Base-by-base conservation (phyloP, 1,140 invertebrate genomes). In the Drosophila azteca region DNA sequence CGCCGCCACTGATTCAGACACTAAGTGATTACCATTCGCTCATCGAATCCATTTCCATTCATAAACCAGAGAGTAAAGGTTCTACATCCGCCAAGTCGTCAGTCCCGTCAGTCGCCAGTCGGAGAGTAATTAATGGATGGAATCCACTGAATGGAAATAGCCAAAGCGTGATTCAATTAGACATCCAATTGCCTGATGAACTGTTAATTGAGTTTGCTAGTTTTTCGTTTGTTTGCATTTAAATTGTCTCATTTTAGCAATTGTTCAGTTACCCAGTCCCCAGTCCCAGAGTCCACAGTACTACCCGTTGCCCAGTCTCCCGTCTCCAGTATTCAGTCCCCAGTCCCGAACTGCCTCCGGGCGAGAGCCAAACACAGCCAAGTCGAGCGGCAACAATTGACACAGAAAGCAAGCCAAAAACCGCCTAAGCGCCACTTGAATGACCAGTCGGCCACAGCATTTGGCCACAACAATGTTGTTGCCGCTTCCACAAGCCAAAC, bases 371-470 rank as follows among this genome's bases (percentile, higher is more conserved):
- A 31, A 8, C 31, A 31, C 29, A 7, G 67, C 43, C 26, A 48
- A 76, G 59, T 72, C 77, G 60, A 77, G 55, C 50, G 66, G 60
- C 63, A 66, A 65, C 83, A 87, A 87, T 87, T 87, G 83, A 87
- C 83, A 87, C 85, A 87, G 79, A 87, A 87, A 85, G 67, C 64
- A 46, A 45, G 67, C 64, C 68, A 79, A 87, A 79, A 87, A 68
- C 60, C 78, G 79, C 64, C 83, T 79, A 87, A 88, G 83, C 83
- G 83, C 83, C 83, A 87, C 83, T 87, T 71, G 75, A 87, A 78
- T 77, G 76, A 81, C 79, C 73, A 85, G 72, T 52, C 52, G 61
- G 55, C 51, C 62, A 76, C 41, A 68, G 53, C 66, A 35, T 58
- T 61, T 61, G 49, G 43, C 44, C 44, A 43, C 22, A 53, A 70